These are phyloP conservation scores for Battus philenor DNA, from an alignment of 1,140 invertebrate species.

Conservation along the genomic window DNA sequence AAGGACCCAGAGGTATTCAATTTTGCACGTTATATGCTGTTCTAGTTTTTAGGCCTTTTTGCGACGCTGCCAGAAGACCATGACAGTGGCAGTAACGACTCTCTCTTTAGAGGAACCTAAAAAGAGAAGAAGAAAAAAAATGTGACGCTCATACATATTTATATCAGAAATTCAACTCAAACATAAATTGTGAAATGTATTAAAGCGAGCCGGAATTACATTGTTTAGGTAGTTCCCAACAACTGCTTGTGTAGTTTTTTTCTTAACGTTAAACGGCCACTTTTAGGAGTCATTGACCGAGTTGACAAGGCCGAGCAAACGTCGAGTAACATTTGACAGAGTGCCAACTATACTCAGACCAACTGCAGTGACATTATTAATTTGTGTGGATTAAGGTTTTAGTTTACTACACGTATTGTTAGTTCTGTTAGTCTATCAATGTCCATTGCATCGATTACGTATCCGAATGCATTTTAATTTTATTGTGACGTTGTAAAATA, in stretches of 20 bases:
- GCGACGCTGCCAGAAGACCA: too few relatives aligned
- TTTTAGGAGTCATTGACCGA: constrained; percentile 39
- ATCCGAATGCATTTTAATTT: too few relatives aligned
- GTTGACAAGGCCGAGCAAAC: constrained; percentile 44
- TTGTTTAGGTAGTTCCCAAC: neutral
- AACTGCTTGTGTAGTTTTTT: neutral
- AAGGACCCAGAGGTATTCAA: too few relatives aligned
- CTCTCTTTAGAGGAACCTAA: too few relatives aligned
- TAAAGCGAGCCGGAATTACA: neutral
- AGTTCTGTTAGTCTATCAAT: too few relatives aligned
- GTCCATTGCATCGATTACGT: too few relatives aligned
- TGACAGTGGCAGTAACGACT: too few relatives aligned
- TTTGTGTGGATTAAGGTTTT: constrained; percentile 5
- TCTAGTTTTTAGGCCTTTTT: too few relatives aligned
- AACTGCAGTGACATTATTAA: constrained; percentile 7
- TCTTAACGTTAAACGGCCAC: constrained; percentile 18
- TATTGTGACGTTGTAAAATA: too few relatives aligned
- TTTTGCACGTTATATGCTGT: too few relatives aligned
- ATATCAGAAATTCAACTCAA: neutral
- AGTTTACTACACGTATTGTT: too few relatives aligned
- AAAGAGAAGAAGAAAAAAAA: neutral
- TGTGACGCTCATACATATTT: neutral
- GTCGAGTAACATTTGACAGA: constrained; percentile 49
- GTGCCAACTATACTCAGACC: constrained; percentile 40
- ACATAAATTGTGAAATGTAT: neutral